Percentiles rank a stretch among this genome's conserved stretches.
Conservation (phyloP, 2,113 vertebrate genomes). For the Drymodes brunneopygia region DNA sequence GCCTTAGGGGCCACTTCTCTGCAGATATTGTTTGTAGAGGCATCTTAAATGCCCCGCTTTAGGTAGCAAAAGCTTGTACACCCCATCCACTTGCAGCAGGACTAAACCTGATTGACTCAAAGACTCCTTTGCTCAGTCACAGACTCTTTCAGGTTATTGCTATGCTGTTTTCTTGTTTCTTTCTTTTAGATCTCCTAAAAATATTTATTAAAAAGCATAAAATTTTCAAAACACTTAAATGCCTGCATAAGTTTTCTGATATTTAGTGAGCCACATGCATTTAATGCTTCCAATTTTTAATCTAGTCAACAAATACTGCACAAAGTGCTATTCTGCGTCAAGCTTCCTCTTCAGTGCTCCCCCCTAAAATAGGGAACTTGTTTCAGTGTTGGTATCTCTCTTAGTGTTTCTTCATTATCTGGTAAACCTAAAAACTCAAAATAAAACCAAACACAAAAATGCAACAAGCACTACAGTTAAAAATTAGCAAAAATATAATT, state of each 20-base stretch:
- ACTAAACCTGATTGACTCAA: neutral
- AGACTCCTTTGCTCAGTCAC: neutral
- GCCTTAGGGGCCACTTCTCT: neutral
- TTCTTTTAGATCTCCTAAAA: neutral
- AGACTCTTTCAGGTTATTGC: neutral
- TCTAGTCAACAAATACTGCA: neutral
- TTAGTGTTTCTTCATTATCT: neutral
- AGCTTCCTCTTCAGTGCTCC: neutral
- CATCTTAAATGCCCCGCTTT: neutral
- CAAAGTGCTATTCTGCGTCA: neutral
- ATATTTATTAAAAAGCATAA: neutral
- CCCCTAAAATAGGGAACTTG: neutral
- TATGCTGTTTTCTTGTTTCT: accelerated
- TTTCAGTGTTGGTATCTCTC: neutral
- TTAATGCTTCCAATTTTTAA: neutral
- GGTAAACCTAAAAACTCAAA: neutral
- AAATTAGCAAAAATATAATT: neutral
- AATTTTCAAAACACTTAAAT: neutral
- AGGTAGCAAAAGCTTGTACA: neutral
- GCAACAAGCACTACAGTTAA: accelerated
- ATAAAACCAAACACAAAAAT: neutral
- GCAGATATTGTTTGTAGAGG: neutral
- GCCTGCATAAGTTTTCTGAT: neutral
- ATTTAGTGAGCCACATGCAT: neutral
- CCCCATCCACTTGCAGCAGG: neutral